A percentile compares a stretch with the other conserved stretches of the same genome.
phyloP scores from a whole-genome alignment of 2,888 invertebrate species.

The Labia minor region DNA sequence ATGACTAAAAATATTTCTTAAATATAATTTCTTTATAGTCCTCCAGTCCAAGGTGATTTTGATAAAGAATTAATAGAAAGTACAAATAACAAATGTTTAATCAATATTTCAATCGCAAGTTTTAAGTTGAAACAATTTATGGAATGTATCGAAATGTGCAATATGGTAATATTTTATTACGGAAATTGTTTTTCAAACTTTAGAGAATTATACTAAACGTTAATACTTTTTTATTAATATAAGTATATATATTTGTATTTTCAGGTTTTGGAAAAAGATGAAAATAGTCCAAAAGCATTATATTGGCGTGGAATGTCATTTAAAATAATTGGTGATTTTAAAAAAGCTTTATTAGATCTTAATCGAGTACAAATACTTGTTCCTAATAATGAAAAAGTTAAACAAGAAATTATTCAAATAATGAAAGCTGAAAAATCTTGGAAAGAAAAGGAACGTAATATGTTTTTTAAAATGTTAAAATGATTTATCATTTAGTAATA shows the following conservation, averaged over 20 bases:
- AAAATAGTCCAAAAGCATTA: constrained; percentile 42
- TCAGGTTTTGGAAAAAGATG: constrained; percentile 41
- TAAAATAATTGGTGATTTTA: not conserved
- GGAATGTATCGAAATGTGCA: constrained; percentile 53
- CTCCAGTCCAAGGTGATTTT: constrained; percentile 31
- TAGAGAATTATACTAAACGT: not conserved
- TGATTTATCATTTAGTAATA: no score
- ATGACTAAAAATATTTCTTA: not conserved
- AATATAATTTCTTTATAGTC: constrained; percentile 31
- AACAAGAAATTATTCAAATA: not conserved
- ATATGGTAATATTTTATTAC: constrained; percentile 44
- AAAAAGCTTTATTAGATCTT: not conserved
- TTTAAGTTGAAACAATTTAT: constrained; percentile 34
- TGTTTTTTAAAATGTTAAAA: not conserved
- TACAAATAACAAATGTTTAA: not conserved
- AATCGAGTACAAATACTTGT: not conserved
- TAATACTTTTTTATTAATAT: constrained; percentile 18
- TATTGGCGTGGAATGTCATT: not conserved
- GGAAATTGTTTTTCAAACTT: not conserved
- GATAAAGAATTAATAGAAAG: constrained; percentile 21
- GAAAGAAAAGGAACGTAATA: not conserved
- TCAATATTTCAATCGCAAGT: not conserved
- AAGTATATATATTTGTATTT: constrained; percentile 23
- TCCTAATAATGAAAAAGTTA: not conserved
- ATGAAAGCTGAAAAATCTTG: not conserved